A percentile compares a stretch with the other conserved stretches of the same genome.
These are phyloP conservation scores for Drosophila neocordata DNA, from an alignment of 1,140 invertebrate genomes.

Conservation along the genomic window DNA sequence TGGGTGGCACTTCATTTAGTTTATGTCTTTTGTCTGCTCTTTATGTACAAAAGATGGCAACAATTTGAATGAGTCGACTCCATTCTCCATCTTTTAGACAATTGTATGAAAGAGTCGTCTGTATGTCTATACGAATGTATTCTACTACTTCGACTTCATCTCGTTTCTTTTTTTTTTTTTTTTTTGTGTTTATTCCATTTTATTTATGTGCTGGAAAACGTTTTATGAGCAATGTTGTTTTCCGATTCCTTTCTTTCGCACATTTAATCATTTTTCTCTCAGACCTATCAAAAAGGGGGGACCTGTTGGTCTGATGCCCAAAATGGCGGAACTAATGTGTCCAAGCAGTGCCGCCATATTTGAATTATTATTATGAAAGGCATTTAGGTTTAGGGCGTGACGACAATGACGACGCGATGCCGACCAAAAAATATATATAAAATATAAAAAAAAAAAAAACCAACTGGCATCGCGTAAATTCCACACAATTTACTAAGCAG, in stretches of 20 bases:
- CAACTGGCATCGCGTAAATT: slow-evolving; percentile 54
- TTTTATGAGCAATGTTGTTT: slow-evolving; percentile 64
- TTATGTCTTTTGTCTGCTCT: slow-evolving; percentile 75
- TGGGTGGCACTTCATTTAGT: slow-evolving; percentile 75
- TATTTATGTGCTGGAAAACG: slow-evolving; percentile 71
- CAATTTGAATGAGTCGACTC: slow-evolving; percentile 67
- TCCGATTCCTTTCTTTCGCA: slow-evolving; percentile 36
- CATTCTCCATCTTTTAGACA: neutral
- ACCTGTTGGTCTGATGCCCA: slow-evolving; percentile 70
- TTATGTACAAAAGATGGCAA: slow-evolving; percentile 46
- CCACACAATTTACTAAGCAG: slow-evolving; percentile 50
- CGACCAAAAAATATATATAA: neutral
- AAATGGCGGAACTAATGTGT: slow-evolving; percentile 77
- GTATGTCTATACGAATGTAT: neutral
- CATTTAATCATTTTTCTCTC: slow-evolving; percentile 41
- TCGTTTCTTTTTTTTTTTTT: slow-evolving; percentile 45
- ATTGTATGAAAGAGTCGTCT: neutral
- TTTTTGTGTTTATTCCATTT: slow-evolving; percentile 50
- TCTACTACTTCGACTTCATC: slow-evolving; percentile 22
- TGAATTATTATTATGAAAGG: slow-evolving; percentile 71
- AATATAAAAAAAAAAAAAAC: neutral
- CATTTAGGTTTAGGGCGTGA: slow-evolving; percentile 38
- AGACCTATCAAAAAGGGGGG: neutral
- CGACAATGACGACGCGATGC: slow-evolving; percentile 14
- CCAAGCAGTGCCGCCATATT: slow-evolving; percentile 50